Evolutionary conservation across 2,797 vertebrate genomes (phyloP).

Genomic region (Ptychobarbus kaznakovi): DNA sequence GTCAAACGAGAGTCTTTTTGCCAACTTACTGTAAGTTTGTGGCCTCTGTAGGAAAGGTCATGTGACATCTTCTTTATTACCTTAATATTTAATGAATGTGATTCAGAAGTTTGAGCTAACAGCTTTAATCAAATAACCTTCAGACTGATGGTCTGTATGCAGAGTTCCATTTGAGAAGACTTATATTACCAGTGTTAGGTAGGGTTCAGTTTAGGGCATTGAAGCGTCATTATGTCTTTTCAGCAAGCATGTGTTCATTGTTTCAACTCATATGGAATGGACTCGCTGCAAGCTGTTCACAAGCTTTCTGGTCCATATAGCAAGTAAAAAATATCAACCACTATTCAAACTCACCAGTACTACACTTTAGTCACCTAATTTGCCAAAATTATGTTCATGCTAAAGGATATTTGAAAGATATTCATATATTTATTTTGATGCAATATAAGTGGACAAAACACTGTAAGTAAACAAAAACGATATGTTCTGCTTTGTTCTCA

Average conservation of each 20-base stretch:
- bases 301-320: not conserved
- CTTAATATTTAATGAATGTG: conserved; percentile 42
- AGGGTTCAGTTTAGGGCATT: conserved; percentile 3
- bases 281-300: not conserved
- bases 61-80: conserved; percentile 44
- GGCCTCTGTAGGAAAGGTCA: conserved; percentile 53
- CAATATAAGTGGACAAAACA: not conserved
- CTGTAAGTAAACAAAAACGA: not conserved
- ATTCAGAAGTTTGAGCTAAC: conserved; percentile 37
- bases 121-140: conserved; percentile 55
- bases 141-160: conserved; percentile 27
- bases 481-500: not conserved
- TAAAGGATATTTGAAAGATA: not conserved
- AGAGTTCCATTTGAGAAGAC: conserved; percentile 10
- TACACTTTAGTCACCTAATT: not conserved
- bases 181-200: conserved; percentile 8
- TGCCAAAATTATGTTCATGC: not conserved
- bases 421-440: not conserved
- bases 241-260: not conserved
- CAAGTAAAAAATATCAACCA: not conserved
- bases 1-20: conserved; percentile 34
- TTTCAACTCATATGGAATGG: not conserved
- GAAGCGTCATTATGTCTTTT: conserved; percentile 10
- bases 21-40: conserved; percentile 19
- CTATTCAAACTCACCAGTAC: not conserved